Conservation (phyloP, 2,797 vertebrate species). For the Nyctalus aviator region DNA sequence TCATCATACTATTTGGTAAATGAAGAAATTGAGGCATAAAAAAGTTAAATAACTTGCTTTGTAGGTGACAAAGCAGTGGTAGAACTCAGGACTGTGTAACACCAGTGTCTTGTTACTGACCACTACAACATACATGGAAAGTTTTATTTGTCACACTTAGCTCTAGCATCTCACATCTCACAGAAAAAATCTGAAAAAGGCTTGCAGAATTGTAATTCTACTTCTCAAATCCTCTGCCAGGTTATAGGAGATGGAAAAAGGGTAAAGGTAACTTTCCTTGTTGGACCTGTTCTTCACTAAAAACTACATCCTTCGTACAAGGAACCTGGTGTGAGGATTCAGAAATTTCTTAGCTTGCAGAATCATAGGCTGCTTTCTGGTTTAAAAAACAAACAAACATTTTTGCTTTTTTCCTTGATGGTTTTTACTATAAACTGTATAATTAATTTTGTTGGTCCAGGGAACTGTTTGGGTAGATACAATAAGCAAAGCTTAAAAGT, state of each 20-base stretch:
- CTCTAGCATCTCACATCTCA: not conserved
- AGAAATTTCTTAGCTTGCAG: not conserved
- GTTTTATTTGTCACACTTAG: not conserved
- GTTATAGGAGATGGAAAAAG: not conserved
- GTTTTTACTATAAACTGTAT: not conserved
- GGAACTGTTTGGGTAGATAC: not conserved
- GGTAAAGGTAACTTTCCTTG: not conserved
- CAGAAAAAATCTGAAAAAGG: not conserved
- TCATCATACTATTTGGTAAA: not conserved
- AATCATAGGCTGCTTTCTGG: not conserved
- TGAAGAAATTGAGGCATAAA: not conserved
- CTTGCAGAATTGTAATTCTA: not conserved
- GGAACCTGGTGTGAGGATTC: not conserved
- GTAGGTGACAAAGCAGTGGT: not conserved
- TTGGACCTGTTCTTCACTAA: not conserved
- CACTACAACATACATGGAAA: not conserved
- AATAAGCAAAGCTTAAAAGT: slow-evolving; percentile 28
- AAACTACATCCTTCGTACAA: too few relatives aligned
- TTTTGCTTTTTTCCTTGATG: not conserved
- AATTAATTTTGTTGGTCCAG: not conserved
- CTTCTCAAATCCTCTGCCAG: not conserved
- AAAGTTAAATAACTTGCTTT: slow-evolving; percentile 17
- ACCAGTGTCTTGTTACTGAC: not conserved
- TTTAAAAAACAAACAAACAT: not conserved
- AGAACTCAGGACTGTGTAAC: not conserved